Percentiles rank a stretch among this genome's conserved stretches.
These are phyloP conservation scores for Amphiprion ocellaris DNA, from an alignment of 2,113 vertebrate species.

Conservation along the genomic window DNA sequence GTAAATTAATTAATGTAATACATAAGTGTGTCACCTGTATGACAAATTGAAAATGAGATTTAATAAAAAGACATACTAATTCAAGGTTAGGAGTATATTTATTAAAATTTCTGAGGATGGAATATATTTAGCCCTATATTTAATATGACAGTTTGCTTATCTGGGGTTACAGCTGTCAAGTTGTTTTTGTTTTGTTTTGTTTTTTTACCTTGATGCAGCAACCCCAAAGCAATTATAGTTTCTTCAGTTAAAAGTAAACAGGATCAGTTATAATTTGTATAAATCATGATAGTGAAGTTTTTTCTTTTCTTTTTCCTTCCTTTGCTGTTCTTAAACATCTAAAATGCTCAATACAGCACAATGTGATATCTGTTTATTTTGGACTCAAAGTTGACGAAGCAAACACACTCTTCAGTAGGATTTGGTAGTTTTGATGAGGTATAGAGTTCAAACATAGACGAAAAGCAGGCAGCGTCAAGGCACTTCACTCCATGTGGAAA, in stretches of 20 bases:
- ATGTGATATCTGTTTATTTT: constrained; percentile 23
- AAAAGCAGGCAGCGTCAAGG: constrained; percentile 60
- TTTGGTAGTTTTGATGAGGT: constrained; percentile 26
- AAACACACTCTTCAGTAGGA: constrained; percentile 34
- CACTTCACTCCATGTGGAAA: constrained; percentile 70
- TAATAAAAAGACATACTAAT: background rate
- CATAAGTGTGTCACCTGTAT: constrained; percentile 1
- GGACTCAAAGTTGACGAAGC: constrained; percentile 10
- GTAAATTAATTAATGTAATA: background rate
- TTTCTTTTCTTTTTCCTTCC: background rate
- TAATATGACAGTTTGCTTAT: constrained; percentile 29
- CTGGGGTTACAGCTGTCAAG: constrained; percentile 10
- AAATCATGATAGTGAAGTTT: background rate
- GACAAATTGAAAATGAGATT: background rate
- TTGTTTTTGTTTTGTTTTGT: constrained; percentile 20
- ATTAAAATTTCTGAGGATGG: background rate
- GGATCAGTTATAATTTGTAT: background rate
- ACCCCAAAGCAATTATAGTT: background rate
- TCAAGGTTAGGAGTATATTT: background rate
- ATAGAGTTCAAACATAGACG: constrained; percentile 64
- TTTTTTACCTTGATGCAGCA: background rate
- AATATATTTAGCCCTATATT: constrained; percentile 8
- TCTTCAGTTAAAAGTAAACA: background rate
- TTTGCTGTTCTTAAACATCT: background rate
- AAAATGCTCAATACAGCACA: background rate